phyloP scores from a whole-genome alignment of 53 echinoderm and acorn worm genomes.

The Patiria pectinifera region DNA sequence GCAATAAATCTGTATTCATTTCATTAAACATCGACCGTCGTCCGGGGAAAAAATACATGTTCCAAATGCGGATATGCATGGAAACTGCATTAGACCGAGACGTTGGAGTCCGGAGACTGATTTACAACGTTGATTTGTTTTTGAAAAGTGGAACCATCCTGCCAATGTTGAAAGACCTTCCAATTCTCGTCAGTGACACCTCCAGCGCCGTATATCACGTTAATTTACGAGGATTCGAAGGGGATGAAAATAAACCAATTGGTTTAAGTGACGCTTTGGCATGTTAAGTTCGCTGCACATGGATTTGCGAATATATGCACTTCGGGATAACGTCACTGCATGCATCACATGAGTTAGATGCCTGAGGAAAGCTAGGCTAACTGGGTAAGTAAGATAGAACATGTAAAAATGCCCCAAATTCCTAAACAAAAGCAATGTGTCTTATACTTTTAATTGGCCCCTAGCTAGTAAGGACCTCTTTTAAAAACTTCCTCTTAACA shows the following conservation, averaged over 20 bases:
- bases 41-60: background rate
- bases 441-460: too few relatives aligned
- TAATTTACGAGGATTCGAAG: slow-evolving; percentile 35
- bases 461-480: too few relatives aligned
- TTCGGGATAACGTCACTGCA: too few relatives aligned
- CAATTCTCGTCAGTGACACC: slow-evolving; percentile 27
- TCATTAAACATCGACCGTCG: background rate
- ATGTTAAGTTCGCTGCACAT: background rate
- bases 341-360: too few relatives aligned
- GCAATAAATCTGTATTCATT: slow-evolving; percentile 3
- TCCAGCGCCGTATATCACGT: slow-evolving; percentile 23
- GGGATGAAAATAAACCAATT: slow-evolving; percentile 26
- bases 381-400: too few relatives aligned
- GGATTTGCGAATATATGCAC: background rate
- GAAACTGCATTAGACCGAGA: background rate
- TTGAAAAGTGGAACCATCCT: slow-evolving; percentile 34
- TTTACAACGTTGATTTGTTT: slow-evolving; percentile 50
- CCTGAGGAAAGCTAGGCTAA: too few relatives aligned
- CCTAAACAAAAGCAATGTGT: too few relatives aligned
- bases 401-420: too few relatives aligned
- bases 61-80: background rate
- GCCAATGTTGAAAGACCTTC: slow-evolving; percentile 32
- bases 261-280: background rate
- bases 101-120: background rate
- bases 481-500: too few relatives aligned